Conservation (phyloP, 2,888 invertebrate species). For the Scaptomyza tumidula region DNA sequence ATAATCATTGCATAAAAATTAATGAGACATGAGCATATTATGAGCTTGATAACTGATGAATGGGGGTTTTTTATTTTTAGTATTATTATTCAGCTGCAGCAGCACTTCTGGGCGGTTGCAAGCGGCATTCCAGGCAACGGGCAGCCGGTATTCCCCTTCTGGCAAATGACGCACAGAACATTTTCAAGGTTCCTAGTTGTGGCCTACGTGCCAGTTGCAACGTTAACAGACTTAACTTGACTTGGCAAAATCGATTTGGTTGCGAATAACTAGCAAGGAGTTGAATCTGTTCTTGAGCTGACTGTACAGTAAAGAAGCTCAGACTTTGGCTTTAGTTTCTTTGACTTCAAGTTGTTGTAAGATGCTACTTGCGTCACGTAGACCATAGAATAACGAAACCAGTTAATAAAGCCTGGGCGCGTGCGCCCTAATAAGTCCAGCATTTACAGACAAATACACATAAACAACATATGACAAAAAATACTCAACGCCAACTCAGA, state of each 20-base stretch:
- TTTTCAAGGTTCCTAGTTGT: constrained; percentile 69
- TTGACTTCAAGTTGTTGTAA: constrained; percentile 2
- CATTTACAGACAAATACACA: constrained; percentile 1
- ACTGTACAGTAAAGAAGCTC: constrained; percentile 41
- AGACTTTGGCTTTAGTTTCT: not conserved
- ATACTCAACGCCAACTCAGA: constrained; percentile 2
- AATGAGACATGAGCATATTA: constrained; percentile 42
- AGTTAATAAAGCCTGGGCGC: constrained; percentile 39
- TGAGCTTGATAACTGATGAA: constrained; percentile 11
- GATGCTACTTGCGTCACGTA: constrained; percentile 65
- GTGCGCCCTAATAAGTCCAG: not conserved
- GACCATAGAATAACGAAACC: constrained; percentile 58
- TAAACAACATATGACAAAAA: constrained; percentile 12
- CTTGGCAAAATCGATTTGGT: constrained; percentile 35
- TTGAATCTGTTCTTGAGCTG: constrained; percentile 20
- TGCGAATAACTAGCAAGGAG: not conserved
- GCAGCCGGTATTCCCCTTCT: constrained; percentile 59
- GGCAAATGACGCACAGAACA: constrained; percentile 49
- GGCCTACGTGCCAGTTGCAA: constrained; percentile 67
- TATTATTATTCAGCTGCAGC: not conserved
- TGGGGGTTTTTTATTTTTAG: constrained; percentile 3
- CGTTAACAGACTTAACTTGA: constrained; percentile 50
- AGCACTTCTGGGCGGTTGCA: constrained; percentile 26
- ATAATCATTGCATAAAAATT: constrained; percentile 48
- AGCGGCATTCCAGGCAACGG: constrained; percentile 16